These are phyloP conservation scores for Tinamus major DNA, from an alignment of 2,797 vertebrate genomes.

Conservation along the genomic window DNA sequence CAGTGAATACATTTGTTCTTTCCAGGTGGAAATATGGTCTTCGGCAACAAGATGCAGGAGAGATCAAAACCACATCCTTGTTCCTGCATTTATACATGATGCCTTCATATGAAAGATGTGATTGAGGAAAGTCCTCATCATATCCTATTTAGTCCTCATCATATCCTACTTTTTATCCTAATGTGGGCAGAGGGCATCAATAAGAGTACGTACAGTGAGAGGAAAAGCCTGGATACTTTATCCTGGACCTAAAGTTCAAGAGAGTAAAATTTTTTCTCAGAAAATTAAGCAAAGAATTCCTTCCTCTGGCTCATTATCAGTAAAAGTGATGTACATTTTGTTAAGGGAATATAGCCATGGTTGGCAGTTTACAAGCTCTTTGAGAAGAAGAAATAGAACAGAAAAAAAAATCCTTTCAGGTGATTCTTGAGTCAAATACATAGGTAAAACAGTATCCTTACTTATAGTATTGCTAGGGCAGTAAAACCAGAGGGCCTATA, in stretches of 20 bases:
- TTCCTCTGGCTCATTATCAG: not conserved
- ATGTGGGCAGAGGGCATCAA: not conserved
- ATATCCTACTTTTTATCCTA: too few species aligned
- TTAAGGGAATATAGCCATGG: not conserved
- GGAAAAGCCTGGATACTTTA: not conserved
- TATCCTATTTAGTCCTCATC: not conserved
- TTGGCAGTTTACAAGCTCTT: not conserved
- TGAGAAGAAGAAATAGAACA: not conserved
- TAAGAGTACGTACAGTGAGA: not conserved
- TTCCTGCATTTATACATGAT: not conserved
- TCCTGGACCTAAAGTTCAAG: not conserved
- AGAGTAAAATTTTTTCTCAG: not conserved
- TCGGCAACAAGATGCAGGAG: not conserved
- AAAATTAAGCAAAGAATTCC: not conserved
- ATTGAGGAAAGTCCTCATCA: not conserved
- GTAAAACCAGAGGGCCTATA: not conserved
- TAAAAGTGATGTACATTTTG: not conserved
- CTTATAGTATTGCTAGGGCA: not conserved
- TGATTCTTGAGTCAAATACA: not conserved
- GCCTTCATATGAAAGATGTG: not conserved
- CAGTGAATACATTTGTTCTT: fast-evolving
- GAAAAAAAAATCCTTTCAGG: not conserved
- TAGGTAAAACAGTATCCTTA: not conserved
- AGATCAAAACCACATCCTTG: not conserved
- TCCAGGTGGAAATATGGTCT: not conserved